Conservation (phyloP, 2,888 invertebrate genomes). For the Priocnemis perturbator region DNA sequence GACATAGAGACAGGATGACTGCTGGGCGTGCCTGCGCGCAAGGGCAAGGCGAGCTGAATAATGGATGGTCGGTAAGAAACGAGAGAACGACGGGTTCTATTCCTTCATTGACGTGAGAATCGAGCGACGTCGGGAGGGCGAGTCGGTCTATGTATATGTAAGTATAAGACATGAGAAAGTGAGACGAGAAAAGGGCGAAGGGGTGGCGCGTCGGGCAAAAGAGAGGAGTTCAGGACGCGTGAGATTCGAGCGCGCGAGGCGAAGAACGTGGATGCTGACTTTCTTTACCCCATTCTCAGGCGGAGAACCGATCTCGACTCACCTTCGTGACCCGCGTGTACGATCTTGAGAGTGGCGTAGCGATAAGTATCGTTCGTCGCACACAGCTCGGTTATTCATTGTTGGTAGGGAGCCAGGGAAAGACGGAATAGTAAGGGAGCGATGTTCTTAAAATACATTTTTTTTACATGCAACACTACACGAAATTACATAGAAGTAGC, state of each 20-base stretch:
- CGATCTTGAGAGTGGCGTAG: constrained; percentile 3
- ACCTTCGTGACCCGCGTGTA: constrained; percentile 27
- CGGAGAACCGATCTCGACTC: constrained; percentile 19
- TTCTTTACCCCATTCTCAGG: constrained; percentile 28
- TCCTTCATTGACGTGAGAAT: constrained; percentile 41
- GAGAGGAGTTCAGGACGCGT: constrained; percentile 18
- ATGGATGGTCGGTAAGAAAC: constrained; percentile 47
- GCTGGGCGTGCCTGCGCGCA: constrained; percentile 11
- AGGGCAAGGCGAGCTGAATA: constrained; percentile 47
- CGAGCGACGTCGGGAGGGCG: constrained; percentile 18
- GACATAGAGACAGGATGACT: constrained; percentile 28
- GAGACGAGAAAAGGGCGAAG: constrained; percentile 4
- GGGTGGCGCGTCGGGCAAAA: constrained; percentile 34
- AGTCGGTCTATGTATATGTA: background rate
- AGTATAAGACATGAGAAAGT: background rate
- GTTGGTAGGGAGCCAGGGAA: too few species aligned
- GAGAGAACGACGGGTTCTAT: constrained; percentile 24
- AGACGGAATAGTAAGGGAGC: too few species aligned
- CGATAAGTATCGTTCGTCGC: background rate
- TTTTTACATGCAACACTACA: too few species aligned
- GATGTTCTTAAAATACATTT: too few species aligned
- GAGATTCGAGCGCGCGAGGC: constrained; percentile 17
- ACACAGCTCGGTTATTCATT: too few species aligned
- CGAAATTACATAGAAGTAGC: too few species aligned
- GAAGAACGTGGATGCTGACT: constrained; percentile 15